Conservation (phyloP, 1,140 invertebrate genomes). For the Maniola jurtina region DNA sequence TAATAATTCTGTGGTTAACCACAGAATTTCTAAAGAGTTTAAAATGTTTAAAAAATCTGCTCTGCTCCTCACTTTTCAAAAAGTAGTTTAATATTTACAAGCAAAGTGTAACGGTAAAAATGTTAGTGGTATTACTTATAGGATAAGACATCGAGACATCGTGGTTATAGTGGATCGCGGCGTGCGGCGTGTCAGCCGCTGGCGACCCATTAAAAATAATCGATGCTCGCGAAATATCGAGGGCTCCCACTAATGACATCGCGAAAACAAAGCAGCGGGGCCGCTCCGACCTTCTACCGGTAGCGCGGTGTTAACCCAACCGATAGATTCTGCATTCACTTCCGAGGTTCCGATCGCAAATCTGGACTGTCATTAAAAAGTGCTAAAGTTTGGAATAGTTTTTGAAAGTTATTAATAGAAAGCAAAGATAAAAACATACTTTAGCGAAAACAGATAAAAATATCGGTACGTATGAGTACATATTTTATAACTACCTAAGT, state of each 20-base stretch:
- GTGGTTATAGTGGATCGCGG: constrained; percentile 40
- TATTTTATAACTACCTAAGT: too few species aligned
- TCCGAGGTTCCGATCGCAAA: constrained; percentile 22
- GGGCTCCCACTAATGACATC: constrained; percentile 74
- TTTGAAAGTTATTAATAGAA: neutral
- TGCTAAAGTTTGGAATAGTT: constrained; percentile 4
- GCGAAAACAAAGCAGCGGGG: constrained; percentile 70
- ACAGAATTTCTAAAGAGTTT: too few species aligned
- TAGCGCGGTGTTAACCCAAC: constrained; percentile 21
- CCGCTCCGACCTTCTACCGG: constrained; percentile 37
- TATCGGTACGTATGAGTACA: too few species aligned
- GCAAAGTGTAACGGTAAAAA: neutral
- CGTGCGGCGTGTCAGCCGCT: constrained; percentile 51
- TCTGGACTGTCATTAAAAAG: constrained; percentile 7
- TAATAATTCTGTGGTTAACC: too few species aligned
- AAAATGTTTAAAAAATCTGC: too few species aligned
- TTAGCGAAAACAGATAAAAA: too few species aligned
- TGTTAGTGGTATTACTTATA: neutral
- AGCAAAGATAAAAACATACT: neutral
- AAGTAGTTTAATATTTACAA: neutral
- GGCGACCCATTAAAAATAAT: constrained; percentile 76
- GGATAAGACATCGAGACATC: constrained; percentile 41
- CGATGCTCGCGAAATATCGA: constrained; percentile 73
- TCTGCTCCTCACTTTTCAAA: too few species aligned
- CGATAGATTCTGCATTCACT: constrained; percentile 23